Evolutionary conservation across 2,888 invertebrate species (phyloP).

Genomic region (Drosophila monieri): DNA sequence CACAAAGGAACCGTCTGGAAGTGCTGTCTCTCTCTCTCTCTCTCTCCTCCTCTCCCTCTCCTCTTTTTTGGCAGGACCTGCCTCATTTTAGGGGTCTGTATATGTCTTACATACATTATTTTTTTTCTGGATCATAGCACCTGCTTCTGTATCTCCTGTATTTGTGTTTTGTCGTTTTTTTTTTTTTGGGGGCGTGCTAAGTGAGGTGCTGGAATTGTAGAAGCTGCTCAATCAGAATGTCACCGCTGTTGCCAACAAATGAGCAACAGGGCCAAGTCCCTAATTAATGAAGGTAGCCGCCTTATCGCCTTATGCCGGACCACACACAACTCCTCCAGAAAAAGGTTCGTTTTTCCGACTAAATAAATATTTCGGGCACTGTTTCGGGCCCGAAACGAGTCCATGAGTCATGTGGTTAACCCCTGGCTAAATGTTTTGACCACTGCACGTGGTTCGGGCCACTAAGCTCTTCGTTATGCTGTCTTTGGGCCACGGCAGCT

Average conservation of each 20-base stretch:
- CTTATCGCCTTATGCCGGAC: constrained; percentile 53
- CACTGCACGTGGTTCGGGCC: constrained; percentile 30
- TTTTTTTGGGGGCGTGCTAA: constrained; percentile 42
- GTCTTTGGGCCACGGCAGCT: constrained; percentile 34
- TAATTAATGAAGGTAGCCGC: constrained; percentile 76
- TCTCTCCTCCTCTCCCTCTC: constrained; percentile 7
- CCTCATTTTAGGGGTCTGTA: constrained; percentile 14
- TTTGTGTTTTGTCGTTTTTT: constrained; percentile 8
- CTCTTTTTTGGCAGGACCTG: constrained; percentile 37
- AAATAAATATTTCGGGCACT: constrained; percentile 5
- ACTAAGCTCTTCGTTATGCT: constrained; percentile 31
- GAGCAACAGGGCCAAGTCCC: constrained; percentile 61
- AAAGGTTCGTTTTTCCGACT: constrained; percentile 13
- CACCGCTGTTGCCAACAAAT: constrained; percentile 55
- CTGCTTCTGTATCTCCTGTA: constrained; percentile 12
- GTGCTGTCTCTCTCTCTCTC: constrained; percentile 8
- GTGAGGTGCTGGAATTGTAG: constrained; percentile 49
- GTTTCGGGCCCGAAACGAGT: constrained; percentile 6
- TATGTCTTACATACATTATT: constrained; percentile 4
- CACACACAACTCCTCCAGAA: constrained; percentile 46
- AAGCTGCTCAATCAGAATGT: constrained; percentile 73
- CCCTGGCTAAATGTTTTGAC: constrained; percentile 29
- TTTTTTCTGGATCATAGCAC: constrained; percentile 7
- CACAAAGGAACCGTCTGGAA: constrained; percentile 30
- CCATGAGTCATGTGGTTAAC: constrained; percentile 37